phyloP scores from a whole-genome alignment of 2,797 vertebrate species.

The Microtus agrestis region DNA sequence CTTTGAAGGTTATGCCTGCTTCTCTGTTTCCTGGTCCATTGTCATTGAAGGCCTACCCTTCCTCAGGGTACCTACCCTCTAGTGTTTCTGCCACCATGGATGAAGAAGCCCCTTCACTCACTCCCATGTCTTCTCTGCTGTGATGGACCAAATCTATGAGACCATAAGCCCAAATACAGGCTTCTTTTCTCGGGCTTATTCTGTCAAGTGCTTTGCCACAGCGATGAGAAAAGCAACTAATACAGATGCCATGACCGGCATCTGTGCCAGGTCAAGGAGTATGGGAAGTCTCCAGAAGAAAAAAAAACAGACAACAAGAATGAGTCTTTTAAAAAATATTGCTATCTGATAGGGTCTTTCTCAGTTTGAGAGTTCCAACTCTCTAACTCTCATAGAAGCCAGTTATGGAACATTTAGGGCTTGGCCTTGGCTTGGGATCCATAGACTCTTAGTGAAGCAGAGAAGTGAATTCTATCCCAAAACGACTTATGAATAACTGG shows the following conservation, averaged over 20 bases:
- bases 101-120: background rate
- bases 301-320: background rate
- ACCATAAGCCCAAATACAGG: background rate
- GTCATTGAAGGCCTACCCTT: background rate
- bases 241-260: background rate
- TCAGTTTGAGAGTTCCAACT: constrained; percentile 8
- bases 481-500: background rate
- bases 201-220: background rate
- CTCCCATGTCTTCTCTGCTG: background rate
- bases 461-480: background rate
- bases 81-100: too few relatives aligned
- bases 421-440: constrained; percentile 7
- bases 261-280: background rate
- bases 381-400: constrained; percentile 22
- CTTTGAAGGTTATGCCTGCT: background rate
- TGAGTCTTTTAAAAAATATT: background rate
- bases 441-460: background rate
- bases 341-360: constrained; percentile 5
- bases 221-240: background rate
- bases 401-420: background rate
- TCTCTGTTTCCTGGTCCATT: background rate
- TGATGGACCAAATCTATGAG: background rate
- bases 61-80: background rate
- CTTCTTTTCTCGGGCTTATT: background rate
- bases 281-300: background rate